These are phyloP conservation scores for Sinocyclocheilus maitianheensis DNA, from an alignment of 2,113 vertebrate genomes.

Conservation along the genomic window DNA sequence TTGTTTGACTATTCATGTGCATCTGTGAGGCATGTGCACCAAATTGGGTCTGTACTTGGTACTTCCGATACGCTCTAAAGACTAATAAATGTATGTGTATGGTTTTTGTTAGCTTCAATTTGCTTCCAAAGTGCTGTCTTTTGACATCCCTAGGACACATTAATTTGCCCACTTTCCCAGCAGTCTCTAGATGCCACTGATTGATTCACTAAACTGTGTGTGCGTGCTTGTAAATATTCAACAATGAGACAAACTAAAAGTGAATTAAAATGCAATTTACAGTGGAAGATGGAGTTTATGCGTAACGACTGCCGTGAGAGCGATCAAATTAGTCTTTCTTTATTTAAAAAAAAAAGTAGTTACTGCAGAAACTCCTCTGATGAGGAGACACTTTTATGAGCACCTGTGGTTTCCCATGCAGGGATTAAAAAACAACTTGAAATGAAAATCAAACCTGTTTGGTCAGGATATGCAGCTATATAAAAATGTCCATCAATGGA, in stretches of 20 bases:
- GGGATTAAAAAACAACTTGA: background rate
- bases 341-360: background rate
- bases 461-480: background rate
- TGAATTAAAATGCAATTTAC: conserved; percentile 25
- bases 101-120: background rate
- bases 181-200: conserved; percentile 29
- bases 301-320: background rate
- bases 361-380: background rate
- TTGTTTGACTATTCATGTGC: background rate
- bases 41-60: background rate
- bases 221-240: conserved; percentile 12
- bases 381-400: background rate
- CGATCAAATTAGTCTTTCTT: background rate
- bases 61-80: background rate
- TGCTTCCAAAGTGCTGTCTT: background rate
- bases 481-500: background rate
- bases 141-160: conserved; percentile 22
- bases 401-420: background rate
- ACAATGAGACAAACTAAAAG: background rate
- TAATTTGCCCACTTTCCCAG: conserved; percentile 25
- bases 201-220: conserved; percentile 37
- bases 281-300: conserved; percentile 8
- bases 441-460: background rate
- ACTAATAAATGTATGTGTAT: background rate
- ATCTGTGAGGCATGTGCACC: background rate